Base-by-base conservation (phyloP, 2,797 vertebrate genomes). In the Podarcis siculus region DNA sequence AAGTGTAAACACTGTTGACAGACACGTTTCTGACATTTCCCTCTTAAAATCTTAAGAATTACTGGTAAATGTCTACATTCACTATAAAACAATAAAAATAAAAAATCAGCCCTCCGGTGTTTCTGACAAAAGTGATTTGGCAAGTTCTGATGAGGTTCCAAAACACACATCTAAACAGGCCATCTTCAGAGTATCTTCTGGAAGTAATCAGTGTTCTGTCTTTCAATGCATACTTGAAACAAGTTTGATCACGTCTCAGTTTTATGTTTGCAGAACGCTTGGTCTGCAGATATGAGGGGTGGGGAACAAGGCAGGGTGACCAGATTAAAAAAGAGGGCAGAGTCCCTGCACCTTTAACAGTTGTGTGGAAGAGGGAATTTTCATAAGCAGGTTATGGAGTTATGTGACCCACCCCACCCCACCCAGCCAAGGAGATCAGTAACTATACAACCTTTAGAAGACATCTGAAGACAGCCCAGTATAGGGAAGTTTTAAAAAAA, bases 241-340 rank as follows among this genome's bases (percentile, higher is more conserved):
- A 2, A 25, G 35, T 66, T 35, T 82, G 58, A 7, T 9, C 9
- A 64, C 30, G 19, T 39, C 79, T 86, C 89, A 69, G 49, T 81
- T 90, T 85, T 76, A 37, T 90, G 71, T 88, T 85, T 87, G 75
- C 92, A 69, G 61, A 69, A 21, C 12, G 12, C 23, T 42, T 67
- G 25, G 42, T 1, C 42, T 32, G 39, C 39, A 49, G 71, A 23
- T 13, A 71, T 71, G 69, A 2, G 10, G 39, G 10, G 67, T 30
- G 10, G 67, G 67, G 67, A 30, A 27, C 27, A 27, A 30, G 67
- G 25, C 9, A 10, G 67, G 67, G 67, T n/a, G 67, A 30, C 13
- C 49, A 30, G 7, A n/a, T 23, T 30, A 1, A 3, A 30, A 69
- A 69, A 10, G 67, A 69, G 23, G 30, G 21, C 30, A 69, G 27